phyloP scores from a whole-genome alignment of 2,888 invertebrate genomes.

The Athripsodes cinereus region DNA sequence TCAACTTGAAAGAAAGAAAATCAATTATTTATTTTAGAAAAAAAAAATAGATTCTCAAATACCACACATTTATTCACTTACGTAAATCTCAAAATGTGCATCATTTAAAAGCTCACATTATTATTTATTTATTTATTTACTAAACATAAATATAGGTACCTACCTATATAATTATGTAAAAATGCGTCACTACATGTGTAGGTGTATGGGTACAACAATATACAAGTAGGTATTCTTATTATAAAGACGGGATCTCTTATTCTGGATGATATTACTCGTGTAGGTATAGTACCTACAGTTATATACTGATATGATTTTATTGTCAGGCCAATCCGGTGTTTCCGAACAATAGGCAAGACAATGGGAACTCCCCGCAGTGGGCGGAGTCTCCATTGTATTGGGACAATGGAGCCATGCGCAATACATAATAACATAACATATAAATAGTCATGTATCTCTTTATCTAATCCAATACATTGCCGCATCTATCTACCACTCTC shows the following conservation, averaged over 20 bases:
- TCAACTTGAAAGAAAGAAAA: no score
- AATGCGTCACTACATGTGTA: no score
- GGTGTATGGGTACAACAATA: no score
- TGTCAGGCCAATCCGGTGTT: constrained; percentile 25
- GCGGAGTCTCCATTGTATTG: constrained; percentile 22
- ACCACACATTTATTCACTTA: no score
- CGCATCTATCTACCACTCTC: background rate
- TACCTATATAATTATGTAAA: background rate
- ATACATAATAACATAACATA: constrained; percentile 16
- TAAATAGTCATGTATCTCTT: no score
- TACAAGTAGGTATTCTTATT: no score
- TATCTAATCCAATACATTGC: background rate
- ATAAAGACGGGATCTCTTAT: no score
- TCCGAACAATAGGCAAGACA: constrained; percentile 25
- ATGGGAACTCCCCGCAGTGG: constrained; percentile 21
- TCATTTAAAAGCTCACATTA: background rate
- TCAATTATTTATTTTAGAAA: no score
- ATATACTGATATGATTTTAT: background rate
- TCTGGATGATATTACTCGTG: no score
- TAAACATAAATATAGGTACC: background rate
- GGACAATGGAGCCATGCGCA: constrained; percentile 23
- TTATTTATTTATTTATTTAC: background rate
- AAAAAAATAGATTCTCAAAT: no score
- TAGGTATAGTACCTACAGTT: no score
- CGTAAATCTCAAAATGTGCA: background rate